Base-by-base conservation (phyloP, 2,888 invertebrate genomes). In the Drosophila siamana region DNA sequence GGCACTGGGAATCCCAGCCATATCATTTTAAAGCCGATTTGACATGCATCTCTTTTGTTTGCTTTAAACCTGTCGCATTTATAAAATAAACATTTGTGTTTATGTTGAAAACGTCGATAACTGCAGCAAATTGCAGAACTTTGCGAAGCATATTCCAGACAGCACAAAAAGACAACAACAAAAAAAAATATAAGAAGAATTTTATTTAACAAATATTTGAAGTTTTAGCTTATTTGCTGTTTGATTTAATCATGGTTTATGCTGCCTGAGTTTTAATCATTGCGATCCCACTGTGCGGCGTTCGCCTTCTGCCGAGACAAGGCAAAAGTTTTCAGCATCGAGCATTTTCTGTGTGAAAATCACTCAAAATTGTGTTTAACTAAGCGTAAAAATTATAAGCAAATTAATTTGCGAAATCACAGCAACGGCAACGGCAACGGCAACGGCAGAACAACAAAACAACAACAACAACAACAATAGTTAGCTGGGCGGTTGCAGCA, bases 321-420 rank as follows among this genome's bases (percentile, higher is more conserved):
- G 77, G 83, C 63, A 56, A 77, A 83, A 88, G 36, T 86, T 87
- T 83, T 74, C 41, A 72, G 71, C 80, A 76, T 66, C 83, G 80
- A 79, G 67, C 69, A 72, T 64, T 74, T 72, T 72, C 78, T 89
- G 84, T 89, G 89, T 86, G 89, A 90, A 91, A 90, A 89, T 89
- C 89, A 89, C 90, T 90, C 91, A 89, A 90, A 90, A 91, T 90
- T 88, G 89, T 90, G 90, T 91, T 91, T 91, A 91, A 91, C 91
- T 91, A 91, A 91, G 91, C 91, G 89, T 91, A 91, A 91, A 91
- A 91, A 91, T 91, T 91, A 91, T 91, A 91, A 91, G 91, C 92
- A 91, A 91, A 91, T 91, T 91, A 91, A 91, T 91, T 91, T 91
- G 89, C 83, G 79, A 88, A 89, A 87, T 86, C 85, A 88, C 90